Base-by-base conservation (phyloP, 2,888 invertebrate genomes). In the Tenodera sinensis region DNA sequence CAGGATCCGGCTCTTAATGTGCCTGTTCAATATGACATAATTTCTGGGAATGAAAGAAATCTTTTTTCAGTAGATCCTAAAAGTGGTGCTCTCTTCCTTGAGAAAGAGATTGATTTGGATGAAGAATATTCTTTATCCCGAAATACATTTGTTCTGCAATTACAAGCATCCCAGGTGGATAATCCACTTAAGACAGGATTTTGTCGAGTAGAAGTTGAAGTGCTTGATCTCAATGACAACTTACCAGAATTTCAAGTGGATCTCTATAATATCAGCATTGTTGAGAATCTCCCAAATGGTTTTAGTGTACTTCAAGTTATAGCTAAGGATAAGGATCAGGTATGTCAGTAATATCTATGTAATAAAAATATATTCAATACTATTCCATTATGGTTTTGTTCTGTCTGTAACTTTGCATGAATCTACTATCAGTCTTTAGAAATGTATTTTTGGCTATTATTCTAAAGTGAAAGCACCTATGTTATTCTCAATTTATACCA, bases 231-330 rank as follows among this genome's bases (percentile, higher is more conserved):
- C 15, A 97, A 98, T 92, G 98, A 98, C 92, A 98, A 98, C 93
- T 93, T 97, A 30, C 98, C 98, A 0, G 96, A 97, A 91, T 98
- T 98, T 91, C 98, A 98, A 92, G 97, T 97, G 0, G 97, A 97
- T 92, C 96, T 97, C 92, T 98, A 98, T 92, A 98, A 98, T 91
- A 98, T 98, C 91, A 98, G 98, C 91, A 98, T 98, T 91, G 98
- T 98, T 84, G 98, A 98, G 92, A 98, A 98, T 93, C 94, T 98
- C 47, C 98, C 98, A 0, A 97, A 97, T 91, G 98, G 98, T 2
- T 96, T 96, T 92, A 96, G 95, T 91, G 96, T 96, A 8, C 92
- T 96, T 42, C 95, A 95, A 92, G 96, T 98, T 15, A 95, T 97
- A 92, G 98, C 98, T 0, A 94, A 95, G 1, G 98, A 98, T 92